Evolutionary conservation across 2,888 invertebrate species (phyloP).

Genomic region (Homarus gammarus): DNA sequence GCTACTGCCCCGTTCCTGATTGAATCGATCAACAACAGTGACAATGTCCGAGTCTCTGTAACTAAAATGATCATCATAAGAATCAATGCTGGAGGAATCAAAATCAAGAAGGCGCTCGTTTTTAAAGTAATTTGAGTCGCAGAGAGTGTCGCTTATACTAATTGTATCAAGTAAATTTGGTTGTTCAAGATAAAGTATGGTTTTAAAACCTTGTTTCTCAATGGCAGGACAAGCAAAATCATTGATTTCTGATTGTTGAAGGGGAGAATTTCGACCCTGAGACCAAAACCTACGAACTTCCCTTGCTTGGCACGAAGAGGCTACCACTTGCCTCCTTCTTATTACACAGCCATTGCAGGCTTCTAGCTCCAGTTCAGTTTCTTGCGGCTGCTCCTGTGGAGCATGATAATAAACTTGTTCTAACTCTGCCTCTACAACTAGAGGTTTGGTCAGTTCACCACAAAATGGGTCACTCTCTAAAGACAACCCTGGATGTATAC

Average conservation of each 20-base stretch:
- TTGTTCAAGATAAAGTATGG: slow-evolving; percentile 61
- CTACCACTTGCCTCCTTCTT: slow-evolving; percentile 59
- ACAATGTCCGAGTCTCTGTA: slow-evolving; percentile 57
- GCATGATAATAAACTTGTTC: slow-evolving; percentile 64
- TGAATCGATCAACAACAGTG: slow-evolving; percentile 54
- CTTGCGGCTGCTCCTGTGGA: slow-evolving; percentile 51
- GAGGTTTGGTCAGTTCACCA: slow-evolving; percentile 55
- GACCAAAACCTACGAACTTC: slow-evolving; percentile 66
- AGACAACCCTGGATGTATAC: slow-evolving; percentile 64
- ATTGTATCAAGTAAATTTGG: slow-evolving; percentile 66
- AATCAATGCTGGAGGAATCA: slow-evolving; percentile 65
- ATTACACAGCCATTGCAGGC: slow-evolving; percentile 60
- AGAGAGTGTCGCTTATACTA: slow-evolving; percentile 67
- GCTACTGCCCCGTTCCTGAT: slow-evolving; percentile 43
- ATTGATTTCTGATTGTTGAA: slow-evolving; percentile 57
- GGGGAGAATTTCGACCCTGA: slow-evolving; percentile 52
- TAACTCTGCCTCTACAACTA: slow-evolving; percentile 68
- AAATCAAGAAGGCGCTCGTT: slow-evolving; percentile 50
- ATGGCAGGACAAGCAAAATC: slow-evolving; percentile 34
- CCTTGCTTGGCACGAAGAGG: slow-evolving; percentile 59
- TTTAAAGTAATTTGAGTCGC: slow-evolving; percentile 50
- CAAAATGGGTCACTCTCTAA: slow-evolving; percentile 67
- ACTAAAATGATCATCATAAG: slow-evolving; percentile 54
- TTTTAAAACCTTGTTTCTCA: slow-evolving; percentile 52
- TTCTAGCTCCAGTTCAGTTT: slow-evolving; percentile 56